A percentile compares a stretch with the other conserved stretches of the same genome.
Conservation (phyloP, 2,113 vertebrate species). For the Bos indicus region DNA sequence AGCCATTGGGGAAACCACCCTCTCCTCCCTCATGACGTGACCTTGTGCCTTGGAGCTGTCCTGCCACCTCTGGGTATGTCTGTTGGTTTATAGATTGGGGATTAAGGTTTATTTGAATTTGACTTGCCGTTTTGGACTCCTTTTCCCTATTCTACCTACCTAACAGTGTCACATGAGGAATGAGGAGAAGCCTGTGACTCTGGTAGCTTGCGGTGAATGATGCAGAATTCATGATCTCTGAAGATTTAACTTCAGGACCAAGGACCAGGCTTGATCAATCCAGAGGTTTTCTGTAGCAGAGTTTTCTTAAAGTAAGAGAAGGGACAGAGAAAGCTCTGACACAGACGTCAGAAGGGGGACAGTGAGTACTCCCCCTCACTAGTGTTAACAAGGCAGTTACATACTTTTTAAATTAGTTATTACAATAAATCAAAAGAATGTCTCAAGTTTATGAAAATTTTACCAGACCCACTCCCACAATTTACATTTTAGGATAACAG, state of each 20-base stretch:
- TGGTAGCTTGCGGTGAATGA: accelerated
- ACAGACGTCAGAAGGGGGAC: not conserved
- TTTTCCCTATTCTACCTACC: no score
- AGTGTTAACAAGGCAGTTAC: not conserved
- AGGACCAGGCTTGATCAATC: not conserved
- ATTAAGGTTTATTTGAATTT: no score
- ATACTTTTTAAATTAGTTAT: not conserved
- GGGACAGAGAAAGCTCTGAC: not conserved
- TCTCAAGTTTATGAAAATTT: not conserved
- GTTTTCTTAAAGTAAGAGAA: not conserved
- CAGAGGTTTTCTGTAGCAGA: not conserved
- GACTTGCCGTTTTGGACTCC: no score
- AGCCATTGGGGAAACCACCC: no score
- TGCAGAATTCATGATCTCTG: not conserved
- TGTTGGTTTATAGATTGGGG: no score
- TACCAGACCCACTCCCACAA: not conserved
- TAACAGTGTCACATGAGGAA: not conserved
- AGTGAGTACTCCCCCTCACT: not conserved
- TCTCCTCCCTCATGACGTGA: no score
- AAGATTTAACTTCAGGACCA: not conserved
- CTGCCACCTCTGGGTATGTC: no score
- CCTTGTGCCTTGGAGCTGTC: no score
- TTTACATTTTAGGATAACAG: not conserved
- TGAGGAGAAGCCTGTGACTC: not conserved
- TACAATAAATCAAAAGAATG: not conserved